Percentiles rank a stretch among this genome's conserved stretches.
Conservation (phyloP, 2,113 vertebrate genomes). For the Dendrocopos noguchii region DNA sequence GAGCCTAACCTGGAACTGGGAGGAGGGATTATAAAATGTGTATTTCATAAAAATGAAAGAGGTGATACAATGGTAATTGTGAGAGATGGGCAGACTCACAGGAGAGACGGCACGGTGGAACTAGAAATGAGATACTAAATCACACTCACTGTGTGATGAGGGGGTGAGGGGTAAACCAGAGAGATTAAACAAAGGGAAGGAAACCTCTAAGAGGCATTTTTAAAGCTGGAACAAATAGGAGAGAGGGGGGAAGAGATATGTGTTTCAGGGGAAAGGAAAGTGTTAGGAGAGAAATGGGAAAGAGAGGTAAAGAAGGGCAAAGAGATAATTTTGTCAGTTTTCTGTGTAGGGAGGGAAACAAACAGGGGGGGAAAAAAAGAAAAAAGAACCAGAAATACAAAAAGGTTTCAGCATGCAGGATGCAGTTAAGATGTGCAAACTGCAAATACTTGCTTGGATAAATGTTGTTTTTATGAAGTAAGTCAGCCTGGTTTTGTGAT, state of each 20-base stretch:
- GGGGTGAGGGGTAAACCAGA: background rate
- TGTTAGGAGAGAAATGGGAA: background rate
- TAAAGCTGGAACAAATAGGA: background rate
- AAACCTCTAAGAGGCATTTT: background rate
- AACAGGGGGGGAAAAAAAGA: background rate
- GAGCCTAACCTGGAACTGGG: rapidly evolving
- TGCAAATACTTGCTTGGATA: background rate
- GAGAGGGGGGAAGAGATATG: background rate
- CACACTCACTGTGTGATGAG: background rate
- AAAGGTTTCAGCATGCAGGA: background rate
- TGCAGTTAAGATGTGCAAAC: background rate
- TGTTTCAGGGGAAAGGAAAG: background rate
- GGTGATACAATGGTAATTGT: background rate
- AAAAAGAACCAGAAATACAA: background rate
- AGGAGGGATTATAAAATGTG: background rate
- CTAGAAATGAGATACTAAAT: background rate
- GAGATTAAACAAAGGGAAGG: background rate
- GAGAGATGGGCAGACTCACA: background rate
- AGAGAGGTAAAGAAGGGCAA: background rate
- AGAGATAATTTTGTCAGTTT: background rate
- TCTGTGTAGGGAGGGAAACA: background rate
- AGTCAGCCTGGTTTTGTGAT: background rate
- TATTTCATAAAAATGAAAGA: background rate
- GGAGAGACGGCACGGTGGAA: background rate
- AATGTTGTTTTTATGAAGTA: background rate